phyloP scores from a whole-genome alignment of 1,140 invertebrate genomes.

The Achroia grisella region DNA sequence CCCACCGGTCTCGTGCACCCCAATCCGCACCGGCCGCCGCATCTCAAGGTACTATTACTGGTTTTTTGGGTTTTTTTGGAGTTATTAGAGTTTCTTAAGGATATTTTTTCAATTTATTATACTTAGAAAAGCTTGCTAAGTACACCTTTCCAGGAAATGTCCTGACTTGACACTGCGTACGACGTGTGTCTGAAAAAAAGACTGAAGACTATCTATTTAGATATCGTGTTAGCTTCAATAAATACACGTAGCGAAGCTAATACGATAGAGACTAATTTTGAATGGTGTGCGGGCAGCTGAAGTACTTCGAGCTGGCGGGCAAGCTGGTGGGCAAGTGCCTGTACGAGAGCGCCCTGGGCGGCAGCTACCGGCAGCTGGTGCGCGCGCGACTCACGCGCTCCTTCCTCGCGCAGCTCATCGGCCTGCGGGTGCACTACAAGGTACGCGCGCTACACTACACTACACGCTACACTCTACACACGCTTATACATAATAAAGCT shows the following conservation, averaged over 20 bases:
- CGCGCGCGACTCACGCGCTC: conserved; percentile 92
- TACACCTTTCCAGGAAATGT: no score
- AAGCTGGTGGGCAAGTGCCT: conserved; percentile 95
- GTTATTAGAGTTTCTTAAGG: no score
- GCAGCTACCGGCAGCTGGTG: conserved; percentile 90
- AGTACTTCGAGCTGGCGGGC: conserved; percentile 95
- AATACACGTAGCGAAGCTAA: no score
- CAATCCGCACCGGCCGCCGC: conserved; percentile 82
- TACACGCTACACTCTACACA: no score
- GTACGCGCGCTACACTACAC: conserved; percentile 60
- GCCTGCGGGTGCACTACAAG: conserved; percentile 93
- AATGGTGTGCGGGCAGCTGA: conserved; percentile 68
- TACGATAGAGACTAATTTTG: conserved; percentile 1
- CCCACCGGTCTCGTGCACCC: conserved; percentile 92
- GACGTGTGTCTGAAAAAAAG: no score
- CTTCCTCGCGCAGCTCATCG: conserved; percentile 96
- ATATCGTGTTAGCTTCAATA: no score
- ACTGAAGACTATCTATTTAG: no score
- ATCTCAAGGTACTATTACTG: conserved; percentile 79
- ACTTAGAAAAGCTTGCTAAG: no score
- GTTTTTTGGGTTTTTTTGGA: no score
- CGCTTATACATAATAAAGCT: no score
- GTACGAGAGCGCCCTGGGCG: conserved; percentile 92
- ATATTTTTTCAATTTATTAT: no score
- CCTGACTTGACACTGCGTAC: no score